Conservation (phyloP, 2,888 invertebrate species). For the Tiliacea aurago region DNA sequence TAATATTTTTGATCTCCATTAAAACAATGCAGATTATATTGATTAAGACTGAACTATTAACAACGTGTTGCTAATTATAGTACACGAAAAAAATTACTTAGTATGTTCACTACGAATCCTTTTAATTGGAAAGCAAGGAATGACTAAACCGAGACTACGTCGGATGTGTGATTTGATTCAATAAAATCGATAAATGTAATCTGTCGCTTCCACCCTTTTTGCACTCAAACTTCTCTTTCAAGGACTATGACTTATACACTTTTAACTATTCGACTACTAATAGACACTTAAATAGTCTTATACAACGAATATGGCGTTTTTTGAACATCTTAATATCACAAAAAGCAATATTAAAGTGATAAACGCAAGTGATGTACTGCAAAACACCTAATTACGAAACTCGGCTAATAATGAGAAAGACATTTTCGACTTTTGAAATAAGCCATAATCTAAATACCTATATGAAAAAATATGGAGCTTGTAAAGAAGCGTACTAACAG, state of each 20-base stretch:
- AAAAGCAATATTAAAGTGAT: constrained; percentile 22
- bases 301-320: constrained; percentile 27
- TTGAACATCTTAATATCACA: constrained; percentile 30
- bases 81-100: background rate
- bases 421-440: constrained; percentile 17
- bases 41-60: constrained; percentile 40
- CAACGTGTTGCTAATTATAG: background rate
- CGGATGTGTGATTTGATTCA: background rate
- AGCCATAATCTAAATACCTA: background rate
- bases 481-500: background rate
- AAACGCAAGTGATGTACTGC: constrained; percentile 18
- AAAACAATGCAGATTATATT: constrained; percentile 12
- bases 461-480: background rate
- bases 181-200: background rate
- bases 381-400: constrained; percentile 7
- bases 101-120: background rate
- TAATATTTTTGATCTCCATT: constrained; percentile 8
- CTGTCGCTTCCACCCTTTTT: constrained; percentile 39
- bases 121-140: background rate
- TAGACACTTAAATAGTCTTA: constrained; percentile 32
- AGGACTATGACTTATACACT: constrained; percentile 38
- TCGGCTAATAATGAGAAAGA: background rate
- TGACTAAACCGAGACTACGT: background rate
- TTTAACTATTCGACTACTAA: constrained; percentile 39
- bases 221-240: constrained; percentile 5